A percentile compares a stretch with the other conserved stretches of the same genome.
phyloP scores from a whole-genome alignment of 2,113 vertebrate species.

The Brachypodius melanocephalos region DNA sequence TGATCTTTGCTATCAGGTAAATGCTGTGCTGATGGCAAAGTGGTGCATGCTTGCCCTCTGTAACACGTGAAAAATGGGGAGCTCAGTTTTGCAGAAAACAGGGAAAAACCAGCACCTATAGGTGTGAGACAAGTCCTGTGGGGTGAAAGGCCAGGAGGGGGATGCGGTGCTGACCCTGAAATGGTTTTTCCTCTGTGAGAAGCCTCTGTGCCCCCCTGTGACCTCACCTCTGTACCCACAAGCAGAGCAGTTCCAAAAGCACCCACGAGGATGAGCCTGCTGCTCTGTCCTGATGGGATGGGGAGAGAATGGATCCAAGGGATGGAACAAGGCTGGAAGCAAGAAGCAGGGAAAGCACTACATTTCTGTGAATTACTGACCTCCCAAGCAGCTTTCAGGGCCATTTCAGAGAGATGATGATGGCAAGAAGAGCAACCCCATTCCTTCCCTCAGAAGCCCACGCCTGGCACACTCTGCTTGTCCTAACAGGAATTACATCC shows the following conservation, averaged over 20 bases:
- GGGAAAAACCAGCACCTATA: neutral
- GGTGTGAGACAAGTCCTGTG: neutral
- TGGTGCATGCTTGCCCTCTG: neutral
- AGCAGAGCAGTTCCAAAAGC: accelerated
- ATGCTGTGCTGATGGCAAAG: neutral
- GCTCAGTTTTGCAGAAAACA: neutral
- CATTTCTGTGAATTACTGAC: neutral
- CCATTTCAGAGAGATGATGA: neutral
- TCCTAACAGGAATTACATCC: neutral
- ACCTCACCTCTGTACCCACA: neutral
- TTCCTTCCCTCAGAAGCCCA: neutral
- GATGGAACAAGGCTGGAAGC: neutral
- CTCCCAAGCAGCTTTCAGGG: neutral
- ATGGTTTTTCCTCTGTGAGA: accelerated
- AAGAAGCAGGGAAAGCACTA: neutral
- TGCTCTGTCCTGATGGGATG: neutral
- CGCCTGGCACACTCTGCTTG: neutral
- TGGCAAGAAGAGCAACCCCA: accelerated
- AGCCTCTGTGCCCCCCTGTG: neutral
- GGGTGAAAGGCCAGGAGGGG: neutral
- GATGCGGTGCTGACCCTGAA: neutral
- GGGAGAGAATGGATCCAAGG: neutral
- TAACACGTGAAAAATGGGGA: neutral
- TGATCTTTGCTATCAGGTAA: neutral
- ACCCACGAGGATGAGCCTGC: accelerated